Conservation (phyloP, 2,888 invertebrate species). For the Oxyteleia sp. region DNA sequence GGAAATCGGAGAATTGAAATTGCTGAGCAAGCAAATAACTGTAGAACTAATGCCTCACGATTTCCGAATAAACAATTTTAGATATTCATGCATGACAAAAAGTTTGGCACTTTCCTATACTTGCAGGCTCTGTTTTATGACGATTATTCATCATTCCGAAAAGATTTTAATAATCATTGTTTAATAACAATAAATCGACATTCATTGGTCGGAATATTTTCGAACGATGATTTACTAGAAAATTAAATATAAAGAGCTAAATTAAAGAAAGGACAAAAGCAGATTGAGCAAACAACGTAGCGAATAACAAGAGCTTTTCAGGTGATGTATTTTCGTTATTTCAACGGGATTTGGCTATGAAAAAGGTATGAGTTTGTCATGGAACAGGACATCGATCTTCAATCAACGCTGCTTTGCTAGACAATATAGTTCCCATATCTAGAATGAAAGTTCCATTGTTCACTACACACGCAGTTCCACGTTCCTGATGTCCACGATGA, state of each 20-base stretch:
- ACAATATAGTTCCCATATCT: constrained; percentile 44
- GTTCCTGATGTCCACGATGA: constrained; percentile 27
- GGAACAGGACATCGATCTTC: constrained; percentile 70
- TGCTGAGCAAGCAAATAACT: constrained; percentile 38
- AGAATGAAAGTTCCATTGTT: constrained; percentile 47
- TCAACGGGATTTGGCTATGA: constrained; percentile 27
- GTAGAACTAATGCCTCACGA: constrained; percentile 37
- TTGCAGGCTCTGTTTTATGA: neutral
- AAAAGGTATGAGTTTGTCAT: constrained; percentile 43
- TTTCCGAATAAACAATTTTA: constrained; percentile 35
- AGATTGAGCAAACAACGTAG: constrained; percentile 8
- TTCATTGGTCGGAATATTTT: neutral
- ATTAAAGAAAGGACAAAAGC: constrained; percentile 29
- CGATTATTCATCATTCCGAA: constrained; percentile 11
- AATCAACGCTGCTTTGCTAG: constrained; percentile 62
- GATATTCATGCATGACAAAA: constrained; percentile 29
- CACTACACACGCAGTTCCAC: constrained; percentile 45
- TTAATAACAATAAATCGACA: constrained; percentile 18
- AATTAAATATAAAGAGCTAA: constrained; percentile 28
- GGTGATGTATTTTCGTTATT: constrained; percentile 55
- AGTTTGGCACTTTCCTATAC: neutral
- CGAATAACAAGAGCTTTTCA: constrained; percentile 54
- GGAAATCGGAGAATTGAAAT: constrained; percentile 35
- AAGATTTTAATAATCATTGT: too few species aligned
- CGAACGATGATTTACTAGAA: neutral